Evolutionary conservation across 2,888 invertebrate species (phyloP).

Genomic region (Horisme vitalbata): DNA sequence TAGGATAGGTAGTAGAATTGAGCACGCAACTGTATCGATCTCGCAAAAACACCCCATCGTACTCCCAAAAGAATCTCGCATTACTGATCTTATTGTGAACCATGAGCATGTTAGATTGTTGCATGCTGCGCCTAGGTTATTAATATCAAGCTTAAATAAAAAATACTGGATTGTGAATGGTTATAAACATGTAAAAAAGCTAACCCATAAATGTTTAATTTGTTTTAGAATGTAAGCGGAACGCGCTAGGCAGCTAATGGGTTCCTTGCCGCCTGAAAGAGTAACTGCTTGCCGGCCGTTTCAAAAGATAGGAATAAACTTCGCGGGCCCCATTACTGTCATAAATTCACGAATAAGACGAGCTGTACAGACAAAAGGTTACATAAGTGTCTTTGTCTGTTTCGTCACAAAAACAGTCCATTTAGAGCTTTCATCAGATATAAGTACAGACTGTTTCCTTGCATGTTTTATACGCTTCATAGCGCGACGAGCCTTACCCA

Average conservation of each 20-base stretch:
- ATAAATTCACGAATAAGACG: not conserved
- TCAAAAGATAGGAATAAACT: conserved; percentile 1
- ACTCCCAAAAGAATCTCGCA: conserved; percentile 21
- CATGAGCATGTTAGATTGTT: conserved; percentile 21
- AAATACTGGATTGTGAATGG: conserved; percentile 24
- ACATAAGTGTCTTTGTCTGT: conserved; percentile 8
- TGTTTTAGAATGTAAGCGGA: conserved; percentile 29
- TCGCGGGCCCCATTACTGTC: not conserved
- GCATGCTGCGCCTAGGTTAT: conserved; percentile 21
- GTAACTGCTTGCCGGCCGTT: conserved; percentile 3
- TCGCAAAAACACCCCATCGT: conserved; percentile 26
- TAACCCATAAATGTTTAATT: conserved; percentile 26
- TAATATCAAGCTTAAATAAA: conserved; percentile 6
- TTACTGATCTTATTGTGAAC: conserved; percentile 19
- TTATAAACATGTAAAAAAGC: conserved; percentile 27
- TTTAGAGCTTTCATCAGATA: conserved; percentile 18
- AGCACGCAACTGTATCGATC: conserved; percentile 19
- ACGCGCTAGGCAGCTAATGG: conserved; percentile 28
- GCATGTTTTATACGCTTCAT: conserved; percentile 22
- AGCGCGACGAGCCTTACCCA: conserved; percentile 11
- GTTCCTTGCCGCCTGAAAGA: conserved; percentile 12
- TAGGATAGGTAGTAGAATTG: conserved; percentile 28
- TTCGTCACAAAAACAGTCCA: conserved; percentile 19
- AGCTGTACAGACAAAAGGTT: not conserved
- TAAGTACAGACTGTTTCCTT: conserved; percentile 22